Percentiles rank a stretch among this genome's conserved stretches.
These are phyloP conservation scores for Tetramorium parvispinum DNA, from an alignment of 1,140 invertebrate species.

Conservation along the genomic window DNA sequence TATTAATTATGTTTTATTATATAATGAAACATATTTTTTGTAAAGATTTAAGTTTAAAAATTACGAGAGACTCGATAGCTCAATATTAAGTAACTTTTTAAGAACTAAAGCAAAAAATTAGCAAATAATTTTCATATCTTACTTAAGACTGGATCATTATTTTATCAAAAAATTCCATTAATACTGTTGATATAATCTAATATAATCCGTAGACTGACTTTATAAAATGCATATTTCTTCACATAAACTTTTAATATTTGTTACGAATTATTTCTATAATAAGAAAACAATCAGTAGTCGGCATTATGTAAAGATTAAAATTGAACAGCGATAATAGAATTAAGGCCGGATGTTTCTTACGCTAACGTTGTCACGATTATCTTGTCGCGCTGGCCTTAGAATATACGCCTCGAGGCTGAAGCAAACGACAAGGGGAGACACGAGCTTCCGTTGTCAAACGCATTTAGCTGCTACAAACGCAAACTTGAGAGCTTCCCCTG, in stretches of 20 bases:
- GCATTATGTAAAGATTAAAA: background rate
- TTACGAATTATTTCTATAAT: background rate
- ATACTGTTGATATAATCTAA: background rate
- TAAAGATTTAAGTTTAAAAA: too few relatives aligned
- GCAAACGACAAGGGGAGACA: conserved; percentile 78
- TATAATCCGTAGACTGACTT: background rate
- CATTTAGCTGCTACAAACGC: conserved; percentile 85
- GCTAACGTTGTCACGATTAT: conserved; percentile 60
- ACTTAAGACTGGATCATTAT: background rate
- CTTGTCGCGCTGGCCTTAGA: conserved; percentile 34
- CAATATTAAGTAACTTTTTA: too few relatives aligned
- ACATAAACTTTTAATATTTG: background rate
- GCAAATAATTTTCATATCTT: too few relatives aligned
- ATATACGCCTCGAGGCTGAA: conserved; percentile 76
- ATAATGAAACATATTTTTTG: too few relatives aligned
- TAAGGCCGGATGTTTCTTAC: conserved; percentile 34
- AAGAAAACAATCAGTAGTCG: too few relatives aligned
- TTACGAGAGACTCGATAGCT: too few relatives aligned
- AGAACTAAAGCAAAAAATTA: too few relatives aligned
- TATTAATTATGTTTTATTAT: too few relatives aligned
- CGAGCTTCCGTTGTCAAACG: conserved; percentile 85
- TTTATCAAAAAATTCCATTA: background rate
- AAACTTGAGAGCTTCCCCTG: conserved; percentile 79
- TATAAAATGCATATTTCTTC: background rate
- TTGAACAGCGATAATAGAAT: conserved; percentile 42